Conservation (phyloP, 2,888 invertebrate species). For the Euplagia quadripunctaria region DNA sequence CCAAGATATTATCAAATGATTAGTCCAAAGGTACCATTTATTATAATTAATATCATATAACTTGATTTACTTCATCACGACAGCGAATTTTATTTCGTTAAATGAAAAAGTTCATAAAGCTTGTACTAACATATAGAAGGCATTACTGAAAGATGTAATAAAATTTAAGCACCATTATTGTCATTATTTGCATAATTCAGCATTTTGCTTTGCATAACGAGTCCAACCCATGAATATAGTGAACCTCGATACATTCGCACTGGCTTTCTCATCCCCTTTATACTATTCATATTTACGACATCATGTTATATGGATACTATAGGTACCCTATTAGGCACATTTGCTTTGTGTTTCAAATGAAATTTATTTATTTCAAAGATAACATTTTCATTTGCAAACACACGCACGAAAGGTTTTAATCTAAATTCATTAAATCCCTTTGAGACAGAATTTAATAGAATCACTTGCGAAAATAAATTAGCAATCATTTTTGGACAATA, state of each 20-base stretch:
- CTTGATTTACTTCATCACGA: conserved; percentile 8
- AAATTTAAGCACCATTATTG: conserved; percentile 69
- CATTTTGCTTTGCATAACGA: conserved; percentile 75
- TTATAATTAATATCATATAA: neutral
- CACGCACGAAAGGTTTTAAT: neutral
- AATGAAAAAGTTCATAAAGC: conserved; percentile 31
- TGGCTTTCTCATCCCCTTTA: conserved; percentile 51
- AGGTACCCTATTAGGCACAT: no score
- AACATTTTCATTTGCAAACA: neutral
- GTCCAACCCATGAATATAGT: conserved; percentile 69
- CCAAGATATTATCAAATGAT: no score
- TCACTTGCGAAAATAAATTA: conserved; percentile 20
- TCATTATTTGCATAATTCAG: conserved; percentile 77
- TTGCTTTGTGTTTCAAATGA: neutral
- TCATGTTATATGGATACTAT: no score
- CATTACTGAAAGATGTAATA: conserved; percentile 61
- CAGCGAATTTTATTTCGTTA: conserved; percentile 10
- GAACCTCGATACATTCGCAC: conserved; percentile 62
- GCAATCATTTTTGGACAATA: conserved; percentile 26
- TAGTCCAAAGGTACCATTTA: no score
- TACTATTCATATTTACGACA: neutral
- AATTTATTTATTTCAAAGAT: neutral
- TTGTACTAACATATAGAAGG: conserved; percentile 51
- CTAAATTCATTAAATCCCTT: conserved; percentile 9
- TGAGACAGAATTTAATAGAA: conserved; percentile 19